Evolutionary conservation across 2,113 vertebrate species (phyloP).

Genomic region (Delphinapterus leucas): DNA sequence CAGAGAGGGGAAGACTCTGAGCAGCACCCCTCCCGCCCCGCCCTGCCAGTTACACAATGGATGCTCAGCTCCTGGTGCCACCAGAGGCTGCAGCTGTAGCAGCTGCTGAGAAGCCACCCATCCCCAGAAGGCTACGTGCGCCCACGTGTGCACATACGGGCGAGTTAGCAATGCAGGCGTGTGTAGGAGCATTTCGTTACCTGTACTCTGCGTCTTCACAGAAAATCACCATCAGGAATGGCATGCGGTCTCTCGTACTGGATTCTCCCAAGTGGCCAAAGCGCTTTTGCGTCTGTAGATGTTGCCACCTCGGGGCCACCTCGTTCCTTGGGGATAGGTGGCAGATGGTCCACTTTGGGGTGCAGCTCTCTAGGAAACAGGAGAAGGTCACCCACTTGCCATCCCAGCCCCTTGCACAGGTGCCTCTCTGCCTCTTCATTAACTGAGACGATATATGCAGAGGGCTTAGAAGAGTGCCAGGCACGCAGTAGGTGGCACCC

Average conservation of each 20-base stretch:
- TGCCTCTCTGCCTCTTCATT: not conserved
- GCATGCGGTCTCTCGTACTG: rapidly evolving
- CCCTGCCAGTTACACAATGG: too few species aligned
- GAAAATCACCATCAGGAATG: not conserved
- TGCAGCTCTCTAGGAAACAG: not conserved
- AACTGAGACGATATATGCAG: not conserved
- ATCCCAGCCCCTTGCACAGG: not conserved
- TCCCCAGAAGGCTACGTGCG: not conserved
- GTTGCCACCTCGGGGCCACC: rapidly evolving
- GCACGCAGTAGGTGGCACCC: rapidly evolving
- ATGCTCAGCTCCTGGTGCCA: not conserved
- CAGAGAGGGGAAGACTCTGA: not conserved
- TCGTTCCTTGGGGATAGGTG: not conserved
- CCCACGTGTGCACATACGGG: rapidly evolving
- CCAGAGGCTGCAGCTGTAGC: not conserved
- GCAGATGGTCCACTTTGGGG: not conserved
- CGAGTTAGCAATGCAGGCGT: rapidly evolving
- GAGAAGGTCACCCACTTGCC: not conserved
- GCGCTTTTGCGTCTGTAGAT: not conserved
- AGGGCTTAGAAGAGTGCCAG: rapidly evolving
- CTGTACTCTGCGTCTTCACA: not conserved
- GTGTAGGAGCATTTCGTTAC: rapidly evolving
- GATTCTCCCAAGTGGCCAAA: not conserved
- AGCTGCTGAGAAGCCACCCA: rapidly evolving
- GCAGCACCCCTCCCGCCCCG: rapidly evolving